Base-by-base conservation (phyloP, 2,113 vertebrate species). In the Calyptommatus sinebrachiatus region DNA sequence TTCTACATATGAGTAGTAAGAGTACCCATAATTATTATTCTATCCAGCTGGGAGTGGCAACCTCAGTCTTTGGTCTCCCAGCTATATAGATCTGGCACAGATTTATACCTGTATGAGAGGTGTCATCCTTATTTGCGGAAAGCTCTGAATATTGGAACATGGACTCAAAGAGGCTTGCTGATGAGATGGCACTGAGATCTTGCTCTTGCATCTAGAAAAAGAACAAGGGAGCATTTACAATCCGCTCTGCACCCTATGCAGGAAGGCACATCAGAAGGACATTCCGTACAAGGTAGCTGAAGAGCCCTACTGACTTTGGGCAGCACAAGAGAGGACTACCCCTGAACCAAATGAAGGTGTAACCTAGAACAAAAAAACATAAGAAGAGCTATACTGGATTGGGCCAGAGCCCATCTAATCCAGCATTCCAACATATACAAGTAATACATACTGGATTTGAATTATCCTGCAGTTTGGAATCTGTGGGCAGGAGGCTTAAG, bases 141-240 rank as follows among this genome's bases (percentile, higher is more conserved):
- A 96, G 96, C 82, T 99, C 98, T 57, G 97, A 94, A 93, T 96
- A 98, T 94, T 98, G 98, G 90, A 99, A 99, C 95, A 99, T 97
- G 7, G 97, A 97, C 91, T 99, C 97, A 79, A 99, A 99, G 88
- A 99, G 97, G 92, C 94, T 95, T 93, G 97, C 96, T 84, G 97
- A 96, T 84, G 97, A 97, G 83, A 97, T 94, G 85, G 94, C 97
- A 93, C 94, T 97, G 87, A 98, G 93, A 91, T 98, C 97, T 90
- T 97, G 93, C 92, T 96, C 95, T 48, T 97, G 97, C 84, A 94
- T 94, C 97, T 97, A 92, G 71, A 2, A 45, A 85, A 84, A 0
- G 86, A 53, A 88, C 20, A 71, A 41, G 81, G 8, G 48, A 73
- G 28, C 1, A 21, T 1, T 69, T 60, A 12, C 1, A n/a, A 11